Evolutionary conservation across 2,797 vertebrate genomes (phyloP).

Genomic region (Cynopterus sphinx): DNA sequence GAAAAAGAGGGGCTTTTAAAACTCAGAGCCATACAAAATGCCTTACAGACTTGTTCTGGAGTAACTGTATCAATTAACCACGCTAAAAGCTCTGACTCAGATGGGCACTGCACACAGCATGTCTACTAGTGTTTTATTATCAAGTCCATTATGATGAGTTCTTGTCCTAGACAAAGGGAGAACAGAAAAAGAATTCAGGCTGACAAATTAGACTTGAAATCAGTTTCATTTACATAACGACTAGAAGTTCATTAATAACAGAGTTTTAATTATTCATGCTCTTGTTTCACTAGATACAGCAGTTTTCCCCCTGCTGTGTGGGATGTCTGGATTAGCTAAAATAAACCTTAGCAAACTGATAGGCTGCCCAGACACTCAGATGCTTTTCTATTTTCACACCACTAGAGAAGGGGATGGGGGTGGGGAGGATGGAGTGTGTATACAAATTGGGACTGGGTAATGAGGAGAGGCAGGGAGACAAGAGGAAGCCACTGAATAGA

Average conservation of each 20-base stretch:
- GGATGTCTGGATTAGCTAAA: slow-evolving; percentile 90
- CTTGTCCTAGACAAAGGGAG: slow-evolving; percentile 89
- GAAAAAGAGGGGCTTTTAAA: slow-evolving; percentile 77
- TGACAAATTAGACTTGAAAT: slow-evolving; percentile 94
- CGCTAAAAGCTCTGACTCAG: slow-evolving; percentile 85
- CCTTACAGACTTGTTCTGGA: slow-evolving; percentile 85
- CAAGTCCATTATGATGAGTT: slow-evolving; percentile 88
- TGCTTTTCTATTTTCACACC: slow-evolving; percentile 81
- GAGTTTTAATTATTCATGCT: slow-evolving; percentile 95
- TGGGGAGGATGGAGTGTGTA: background rate
- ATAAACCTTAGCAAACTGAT: slow-evolving; percentile 86
- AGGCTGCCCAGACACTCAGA: slow-evolving; percentile 86
- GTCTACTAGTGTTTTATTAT: slow-evolving; percentile 87
- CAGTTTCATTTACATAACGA: slow-evolving; percentile 94
- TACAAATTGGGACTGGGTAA: background rate
- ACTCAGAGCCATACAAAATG: slow-evolving; percentile 83
- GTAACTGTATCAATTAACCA: slow-evolving; percentile 90
- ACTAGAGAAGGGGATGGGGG: slow-evolving; percentile 61
- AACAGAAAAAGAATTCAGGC: slow-evolving; percentile 90
- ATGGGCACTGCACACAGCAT: slow-evolving; percentile 85
- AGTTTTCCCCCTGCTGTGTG: slow-evolving; percentile 90
- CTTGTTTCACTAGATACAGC: slow-evolving; percentile 93
- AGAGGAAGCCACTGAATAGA: background rate
- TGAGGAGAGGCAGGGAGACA: background rate
- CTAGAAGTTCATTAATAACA: slow-evolving; percentile 94